Base-by-base conservation (phyloP, 35 echinoderm and acorn worm species). In the Lytechinus pictus region DNA sequence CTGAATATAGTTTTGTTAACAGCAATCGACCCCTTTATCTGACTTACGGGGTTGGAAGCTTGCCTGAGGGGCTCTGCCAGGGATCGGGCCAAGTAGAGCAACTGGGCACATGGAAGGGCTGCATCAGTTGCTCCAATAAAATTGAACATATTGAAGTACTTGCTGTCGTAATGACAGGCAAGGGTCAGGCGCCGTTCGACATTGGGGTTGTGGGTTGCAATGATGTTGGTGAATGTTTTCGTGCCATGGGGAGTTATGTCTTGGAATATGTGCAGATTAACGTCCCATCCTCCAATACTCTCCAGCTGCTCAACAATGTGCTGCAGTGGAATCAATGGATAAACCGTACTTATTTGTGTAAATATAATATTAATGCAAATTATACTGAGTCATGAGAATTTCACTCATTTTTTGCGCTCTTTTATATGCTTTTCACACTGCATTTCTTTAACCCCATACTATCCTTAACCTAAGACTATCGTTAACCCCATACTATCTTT, bases 81-180 rank as follows among this genome's bases (percentile, higher is more conserved):
- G 52, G 95, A 95, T 7, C 95, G 51, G 29, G 95, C 96, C 29
- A 97, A 55, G 94, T 97, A 96, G 12, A 99, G 54, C 51, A 99
- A 27, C 98, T 97, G 97, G 1, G 98, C 97, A 95, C 98, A 99
- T 0, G 98, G 98, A 13, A 99, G 96, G 51, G 98, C 96, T 14
- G 98, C 97, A 86, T 99, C 98, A 10, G 96, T 99, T 51, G 98
- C 98, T 56, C 98, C 98, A n/a, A 99, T 94, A 86, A 99, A 99
- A n/a, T n/a, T n/a, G n/a, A n/a, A n/a, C 10, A 91, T 91, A 12
- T 87, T 94, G 92, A 86, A 97, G 54, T 97, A 97, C 86, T 97
- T 97, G 71, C 96, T 97, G 95, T 99, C 98, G 91, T 99, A 97
- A 54, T 99, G 98, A 87, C 98, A 99, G 2, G 98, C 98, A 9